Evolutionary conservation across 2,113 vertebrate genomes (phyloP).

Genomic region (Pleuronectes platessa): DNA sequence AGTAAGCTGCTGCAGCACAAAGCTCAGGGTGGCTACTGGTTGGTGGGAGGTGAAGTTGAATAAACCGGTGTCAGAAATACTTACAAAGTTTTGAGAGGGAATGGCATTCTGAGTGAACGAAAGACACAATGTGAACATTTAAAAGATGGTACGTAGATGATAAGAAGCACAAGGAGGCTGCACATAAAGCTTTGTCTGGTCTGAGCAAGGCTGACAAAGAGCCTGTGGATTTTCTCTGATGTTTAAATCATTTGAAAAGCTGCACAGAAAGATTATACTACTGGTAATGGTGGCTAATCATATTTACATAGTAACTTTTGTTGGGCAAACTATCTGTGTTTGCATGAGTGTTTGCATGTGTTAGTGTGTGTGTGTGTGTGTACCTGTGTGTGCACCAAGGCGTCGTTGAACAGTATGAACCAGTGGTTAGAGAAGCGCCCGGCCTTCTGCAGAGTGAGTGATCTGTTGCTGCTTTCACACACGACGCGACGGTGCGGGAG

Average conservation of each 20-base stretch:
- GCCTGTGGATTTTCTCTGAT: background rate
- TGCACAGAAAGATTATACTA: background rate
- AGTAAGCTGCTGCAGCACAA: slow-evolving; percentile 46
- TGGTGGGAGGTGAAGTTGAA: slow-evolving; percentile 15
- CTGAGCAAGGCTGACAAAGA: background rate
- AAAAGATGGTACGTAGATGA: slow-evolving; percentile 1
- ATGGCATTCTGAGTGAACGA: slow-evolving; percentile 77
- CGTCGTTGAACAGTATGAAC: slow-evolving; percentile 97
- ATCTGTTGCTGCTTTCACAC: slow-evolving; percentile 93
- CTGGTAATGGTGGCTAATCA: background rate
- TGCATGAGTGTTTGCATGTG: background rate
- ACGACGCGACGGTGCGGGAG: slow-evolving; percentile 91
- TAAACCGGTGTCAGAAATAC: slow-evolving; percentile 70
- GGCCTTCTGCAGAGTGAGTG: slow-evolving; percentile 90
- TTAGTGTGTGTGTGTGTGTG: background rate
- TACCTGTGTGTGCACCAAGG: slow-evolving; percentile 97
- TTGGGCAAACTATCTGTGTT: background rate
- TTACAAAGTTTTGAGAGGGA: slow-evolving; percentile 82
- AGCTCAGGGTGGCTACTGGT: slow-evolving; percentile 25
- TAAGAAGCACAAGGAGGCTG: slow-evolving; percentile 15
- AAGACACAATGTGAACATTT: slow-evolving; percentile 58
- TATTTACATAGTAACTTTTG: background rate
- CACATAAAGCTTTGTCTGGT: background rate
- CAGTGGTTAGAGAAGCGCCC: slow-evolving; percentile 96
- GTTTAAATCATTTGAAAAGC: background rate